A percentile compares a stretch with the other conserved stretches of the same genome.
These are phyloP conservation scores for Gobiocypris rarus DNA, from an alignment of 2,113 vertebrate species.

Conservation along the genomic window DNA sequence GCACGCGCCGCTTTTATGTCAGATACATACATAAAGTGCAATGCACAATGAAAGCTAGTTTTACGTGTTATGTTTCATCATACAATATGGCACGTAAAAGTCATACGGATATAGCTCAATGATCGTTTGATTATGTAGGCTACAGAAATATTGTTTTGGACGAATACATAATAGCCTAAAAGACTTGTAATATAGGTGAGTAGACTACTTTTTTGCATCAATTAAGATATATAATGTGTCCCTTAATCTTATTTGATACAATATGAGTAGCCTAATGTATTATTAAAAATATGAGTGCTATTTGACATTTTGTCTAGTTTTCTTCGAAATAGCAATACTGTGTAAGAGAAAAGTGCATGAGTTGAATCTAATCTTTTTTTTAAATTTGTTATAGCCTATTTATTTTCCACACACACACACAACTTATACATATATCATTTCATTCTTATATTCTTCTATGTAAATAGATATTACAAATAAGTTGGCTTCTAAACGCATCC, in stretches of 20 bases:
- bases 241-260: not conserved
- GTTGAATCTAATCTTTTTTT: too few relatives aligned
- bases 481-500: too few relatives aligned
- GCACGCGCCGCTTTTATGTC: slow-evolving; percentile 1
- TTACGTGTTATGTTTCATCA: not conserved
- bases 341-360: too few relatives aligned
- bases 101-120: not conserved
- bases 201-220: not conserved
- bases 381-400: too few relatives aligned
- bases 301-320: not conserved
- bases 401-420: too few relatives aligned
- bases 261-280: not conserved
- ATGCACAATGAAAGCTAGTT: not conserved
- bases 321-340: not conserved
- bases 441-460: too few relatives aligned
- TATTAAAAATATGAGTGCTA: not conserved
- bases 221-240: not conserved
- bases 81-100: not conserved
- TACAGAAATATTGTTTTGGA: not conserved
- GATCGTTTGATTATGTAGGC: not conserved
- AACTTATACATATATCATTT: too few relatives aligned
- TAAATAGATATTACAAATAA: too few relatives aligned
- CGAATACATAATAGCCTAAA: not conserved
- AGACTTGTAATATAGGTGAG: not conserved
- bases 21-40: not conserved